Evolutionary conservation across 2,888 invertebrate species (phyloP), one percentile per base, ranked within the genome.

Genomic region (Pemphredon lugubris): DNA sequence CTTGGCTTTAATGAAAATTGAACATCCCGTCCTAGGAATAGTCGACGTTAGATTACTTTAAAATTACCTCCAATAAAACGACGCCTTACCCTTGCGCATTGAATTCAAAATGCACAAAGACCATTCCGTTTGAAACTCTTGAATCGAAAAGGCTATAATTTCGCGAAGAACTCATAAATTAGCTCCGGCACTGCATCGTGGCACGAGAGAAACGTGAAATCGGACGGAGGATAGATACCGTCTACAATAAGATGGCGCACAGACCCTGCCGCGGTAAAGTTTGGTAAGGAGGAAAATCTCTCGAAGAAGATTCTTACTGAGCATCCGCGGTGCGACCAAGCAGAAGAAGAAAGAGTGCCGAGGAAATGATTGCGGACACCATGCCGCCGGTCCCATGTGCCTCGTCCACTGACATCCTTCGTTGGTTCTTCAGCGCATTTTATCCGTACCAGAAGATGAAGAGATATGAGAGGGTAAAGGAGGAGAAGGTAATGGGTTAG

Each of bases 251-350:
- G 21, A 44, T 34, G 63, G 55, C 47, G 37, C 45, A 21, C 6
- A 30, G 20, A 34, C 16, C n/a, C n/a, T n/a, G n/a, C n/a, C n/a
- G n/a, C n/a, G n/a, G n/a, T n/a, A n/a, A n/a, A n/a, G n/a, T n/a
- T n/a, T n/a, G n/a, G n/a, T n/a, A n/a, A n/a, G n/a, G 14, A 44
- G 2, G 2, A 23, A 23, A 2, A 7, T 21, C 1, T 5, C 11
- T n/a, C 32, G 13, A 18, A 16, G 34, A 53, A 14, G 34, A 63
- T 66, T 81, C 88, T 88, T 86, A 88, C 87, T 88, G 87, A 73
- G 87, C 88, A 54, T 87, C 83, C 59, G 82, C 85, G 64, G 80
- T 72, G 75, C 83, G 79, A 64, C 81, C 80, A 37, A 85, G 66
- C 40, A 86, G 77, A 20, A 86, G 72, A 60, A 86, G 80, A 57